Conservation (phyloP, 2,113 vertebrate genomes). For the Phylloscopus whistleri region DNA sequence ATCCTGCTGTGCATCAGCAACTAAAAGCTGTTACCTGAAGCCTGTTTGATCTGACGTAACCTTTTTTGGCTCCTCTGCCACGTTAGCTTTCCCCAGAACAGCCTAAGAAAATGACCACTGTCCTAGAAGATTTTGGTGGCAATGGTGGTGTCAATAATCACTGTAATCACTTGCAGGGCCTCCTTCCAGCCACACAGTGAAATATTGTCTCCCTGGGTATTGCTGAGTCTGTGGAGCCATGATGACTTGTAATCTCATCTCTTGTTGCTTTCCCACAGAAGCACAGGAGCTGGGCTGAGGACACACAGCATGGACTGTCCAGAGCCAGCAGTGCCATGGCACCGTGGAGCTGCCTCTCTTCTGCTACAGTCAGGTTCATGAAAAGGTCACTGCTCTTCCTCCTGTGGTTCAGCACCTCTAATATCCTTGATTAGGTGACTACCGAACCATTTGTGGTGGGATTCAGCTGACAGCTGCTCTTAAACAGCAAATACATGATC, state of each 20-base stretch:
- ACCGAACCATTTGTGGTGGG: neutral
- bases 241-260: neutral
- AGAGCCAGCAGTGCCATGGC: neutral
- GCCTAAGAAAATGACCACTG: neutral
- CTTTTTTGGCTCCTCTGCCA: neutral
- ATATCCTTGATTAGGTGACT: neutral
- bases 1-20: neutral
- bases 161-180: neutral
- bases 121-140: neutral
- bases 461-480: neutral
- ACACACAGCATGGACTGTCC: neutral
- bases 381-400: neutral
- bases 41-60: neutral
- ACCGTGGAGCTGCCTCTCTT: neutral
- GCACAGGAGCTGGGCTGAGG: neutral
- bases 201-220: neutral
- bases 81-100: neutral
- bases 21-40: slow-evolving; percentile 4
- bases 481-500: neutral
- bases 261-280: neutral
- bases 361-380: fast-evolving
- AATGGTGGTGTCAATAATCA: neutral
- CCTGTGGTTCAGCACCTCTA: neutral
- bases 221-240: neutral
- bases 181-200: neutral